Evolutionary conservation across 2,888 invertebrate genomes (phyloP), one percentile per base, ranked within the genome.

Genomic region (Boloria selene): DNA sequence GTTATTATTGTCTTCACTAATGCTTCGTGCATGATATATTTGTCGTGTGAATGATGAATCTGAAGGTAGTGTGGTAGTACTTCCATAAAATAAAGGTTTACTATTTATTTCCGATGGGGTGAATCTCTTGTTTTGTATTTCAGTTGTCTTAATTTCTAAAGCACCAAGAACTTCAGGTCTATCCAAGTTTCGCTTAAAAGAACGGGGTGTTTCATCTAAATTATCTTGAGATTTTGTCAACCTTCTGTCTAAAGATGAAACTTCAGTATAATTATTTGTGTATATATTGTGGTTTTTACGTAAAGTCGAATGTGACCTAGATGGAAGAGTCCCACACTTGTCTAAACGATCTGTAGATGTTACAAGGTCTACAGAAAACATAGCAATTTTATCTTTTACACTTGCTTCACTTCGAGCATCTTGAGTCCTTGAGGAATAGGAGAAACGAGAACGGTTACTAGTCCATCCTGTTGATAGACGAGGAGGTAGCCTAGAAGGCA

Each of bases 381-480:
- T 96, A 66, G 97, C 97, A 76, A 97, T 97, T 89, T 97, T 97
- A 81, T 97, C 97, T 78, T 95, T 94, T 64, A 97, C 96, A 77
- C 96, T 96, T 73, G 94, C 95, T 85, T 96, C 96, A 71, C 96
- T 96, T 79, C 95, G 95, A 74, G 96, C 96, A 86, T 96, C 96
- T 84, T 96, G 95, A 66, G 94, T 92, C 93, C 95, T 88, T 3
- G 91, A 90, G n/a, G 83, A 82, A 70, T 93, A 86, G 2, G 90
- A 87, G 70, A 83, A 86, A 31, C 90, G 84, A 61, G 87, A 79
- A 26, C 92, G 84, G 56, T 79, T 75, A 58, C 74, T 77, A n/a
- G 79, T 79, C 87, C 84, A 87, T 22, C 80, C 82, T 3, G 80
- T 64, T 0, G 86, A 81, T 50, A 88, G 70, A 51, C 87, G 82